A percentile compares a stretch with the other conserved stretches of the same genome.
Evolutionary conservation across 37 sponge, comb jelly and placozoan genomes (phyloP).

Genomic region (Beroe forskalii): DNA sequence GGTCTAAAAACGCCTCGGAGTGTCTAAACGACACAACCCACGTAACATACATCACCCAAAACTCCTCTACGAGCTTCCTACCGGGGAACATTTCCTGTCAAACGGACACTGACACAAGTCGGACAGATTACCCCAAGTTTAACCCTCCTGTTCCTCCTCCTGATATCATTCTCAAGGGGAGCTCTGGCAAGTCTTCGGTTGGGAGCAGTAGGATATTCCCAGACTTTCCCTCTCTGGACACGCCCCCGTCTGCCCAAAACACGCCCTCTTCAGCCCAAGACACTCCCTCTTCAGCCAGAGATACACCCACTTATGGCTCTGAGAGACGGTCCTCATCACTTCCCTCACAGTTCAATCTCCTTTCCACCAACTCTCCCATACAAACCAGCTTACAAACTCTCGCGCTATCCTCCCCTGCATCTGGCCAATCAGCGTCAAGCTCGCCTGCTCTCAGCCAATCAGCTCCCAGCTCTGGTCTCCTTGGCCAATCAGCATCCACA

Average conservation of each 20-base stretch:
- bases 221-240: not conserved
- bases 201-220: not conserved
- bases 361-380: not conserved
- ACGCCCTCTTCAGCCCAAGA: not conserved
- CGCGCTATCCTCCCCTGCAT: not conserved
- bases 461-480: no score
- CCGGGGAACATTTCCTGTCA: not conserved
- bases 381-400: no score
- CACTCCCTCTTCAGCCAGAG: not conserved
- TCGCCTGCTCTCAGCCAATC: no score
- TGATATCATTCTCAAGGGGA: not conserved
- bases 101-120: not conserved
- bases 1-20: not conserved
- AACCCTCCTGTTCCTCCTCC: not conserved
- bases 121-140: constrained; percentile 18
- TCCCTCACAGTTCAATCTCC: not conserved
- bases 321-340: not conserved
- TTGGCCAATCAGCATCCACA: no score
- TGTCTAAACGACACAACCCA: not conserved
- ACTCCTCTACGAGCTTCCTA: constrained; percentile 11
- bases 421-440: not conserved
- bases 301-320: no score
- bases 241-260: not conserved
- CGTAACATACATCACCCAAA: constrained; percentile 48
- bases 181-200: not conserved